A percentile compares a stretch with the other conserved stretches of the same genome.
Conservation (phyloP, 2,888 invertebrate species). For the Apamea anceps region DNA sequence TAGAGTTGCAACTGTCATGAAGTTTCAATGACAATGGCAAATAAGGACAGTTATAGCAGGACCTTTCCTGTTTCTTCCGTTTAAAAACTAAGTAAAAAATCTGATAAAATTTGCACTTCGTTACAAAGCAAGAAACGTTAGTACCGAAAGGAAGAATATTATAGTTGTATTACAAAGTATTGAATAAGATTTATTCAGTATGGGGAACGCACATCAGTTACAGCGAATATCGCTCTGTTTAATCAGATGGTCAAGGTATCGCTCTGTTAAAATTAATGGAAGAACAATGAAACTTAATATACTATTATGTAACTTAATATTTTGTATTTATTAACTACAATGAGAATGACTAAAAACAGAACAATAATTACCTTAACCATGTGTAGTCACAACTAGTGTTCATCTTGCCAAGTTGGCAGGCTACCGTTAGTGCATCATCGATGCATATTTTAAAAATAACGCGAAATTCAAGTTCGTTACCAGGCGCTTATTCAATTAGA, state of each 20-base stretch:
- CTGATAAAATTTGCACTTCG: slow-evolving; percentile 50
- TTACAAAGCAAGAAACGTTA: slow-evolving; percentile 71
- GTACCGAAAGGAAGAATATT: slow-evolving; percentile 68
- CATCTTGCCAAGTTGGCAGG: slow-evolving; percentile 79
- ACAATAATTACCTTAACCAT: slow-evolving; percentile 77
- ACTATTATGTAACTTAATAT: slow-evolving; percentile 79
- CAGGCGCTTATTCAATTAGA: slow-evolving; percentile 54
- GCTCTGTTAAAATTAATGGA: slow-evolving; percentile 83
- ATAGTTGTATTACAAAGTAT: slow-evolving; percentile 78
- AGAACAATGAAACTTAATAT: slow-evolving; percentile 84
- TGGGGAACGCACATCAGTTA: slow-evolving; percentile 77
- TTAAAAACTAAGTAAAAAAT: slow-evolving; percentile 50
- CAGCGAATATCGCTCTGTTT: slow-evolving; percentile 61
- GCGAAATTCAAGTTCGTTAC: slow-evolving; percentile 72
- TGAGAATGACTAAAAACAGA: slow-evolving; percentile 77
- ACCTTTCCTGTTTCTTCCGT: slow-evolving; percentile 35
- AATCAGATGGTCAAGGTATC: slow-evolving; percentile 67
- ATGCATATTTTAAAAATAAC: slow-evolving; percentile 65
- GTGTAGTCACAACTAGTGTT: slow-evolving; percentile 69
- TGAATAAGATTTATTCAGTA: slow-evolving; percentile 71
- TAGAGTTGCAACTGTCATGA: slow-evolving; percentile 60
- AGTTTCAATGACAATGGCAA: slow-evolving; percentile 54
- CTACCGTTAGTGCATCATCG: slow-evolving; percentile 70
- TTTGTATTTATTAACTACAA: slow-evolving; percentile 73
- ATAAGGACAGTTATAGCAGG: slow-evolving; percentile 45